phyloP scores from a whole-genome alignment of 2,113 vertebrate species.

The Tretioscincus oriximinensis region DNA sequence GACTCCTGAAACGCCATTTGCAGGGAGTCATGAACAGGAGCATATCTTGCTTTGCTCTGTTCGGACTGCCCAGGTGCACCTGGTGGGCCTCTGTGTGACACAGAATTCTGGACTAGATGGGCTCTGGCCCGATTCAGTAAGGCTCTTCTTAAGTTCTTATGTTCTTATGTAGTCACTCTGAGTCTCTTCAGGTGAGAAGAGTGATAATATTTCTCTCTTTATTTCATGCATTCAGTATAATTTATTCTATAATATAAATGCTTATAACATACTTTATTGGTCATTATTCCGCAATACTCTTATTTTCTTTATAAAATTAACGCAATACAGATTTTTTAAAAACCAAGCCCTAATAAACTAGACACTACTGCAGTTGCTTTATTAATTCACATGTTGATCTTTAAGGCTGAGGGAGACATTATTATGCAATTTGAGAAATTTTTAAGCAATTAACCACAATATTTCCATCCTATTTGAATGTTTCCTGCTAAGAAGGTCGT shows the following conservation, averaged over 20 bases:
- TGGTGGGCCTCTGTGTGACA: too few species aligned
- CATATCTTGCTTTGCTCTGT: too few species aligned
- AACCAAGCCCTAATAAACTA: not conserved
- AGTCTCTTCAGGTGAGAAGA: too few species aligned
- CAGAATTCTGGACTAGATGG: too few species aligned
- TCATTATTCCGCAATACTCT: not conserved
- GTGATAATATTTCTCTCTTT: not conserved
- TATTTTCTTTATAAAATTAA: not conserved
- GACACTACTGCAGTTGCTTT: not conserved
- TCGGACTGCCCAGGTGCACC: too few species aligned
- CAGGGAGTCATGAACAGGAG: too few species aligned
- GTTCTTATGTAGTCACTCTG: too few species aligned
- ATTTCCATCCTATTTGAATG: constrained; percentile 23
- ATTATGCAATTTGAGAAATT: constrained; percentile 26
- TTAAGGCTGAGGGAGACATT: constrained; percentile 5
- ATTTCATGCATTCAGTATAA: not conserved
- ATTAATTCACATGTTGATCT: constrained; percentile 17
- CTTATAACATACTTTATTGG: not conserved
- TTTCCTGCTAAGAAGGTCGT: constrained; percentile 29
- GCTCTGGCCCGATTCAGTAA: too few species aligned
- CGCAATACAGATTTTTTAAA: not conserved
- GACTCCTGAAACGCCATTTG: too few species aligned
- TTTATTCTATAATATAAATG: not conserved
- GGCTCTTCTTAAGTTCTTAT: too few species aligned
- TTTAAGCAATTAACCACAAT: constrained; percentile 38